Evolutionary conservation across 2,888 invertebrate species (phyloP), one percentile per base, ranked within the genome.

Genomic region (Tortrix viridana): DNA sequence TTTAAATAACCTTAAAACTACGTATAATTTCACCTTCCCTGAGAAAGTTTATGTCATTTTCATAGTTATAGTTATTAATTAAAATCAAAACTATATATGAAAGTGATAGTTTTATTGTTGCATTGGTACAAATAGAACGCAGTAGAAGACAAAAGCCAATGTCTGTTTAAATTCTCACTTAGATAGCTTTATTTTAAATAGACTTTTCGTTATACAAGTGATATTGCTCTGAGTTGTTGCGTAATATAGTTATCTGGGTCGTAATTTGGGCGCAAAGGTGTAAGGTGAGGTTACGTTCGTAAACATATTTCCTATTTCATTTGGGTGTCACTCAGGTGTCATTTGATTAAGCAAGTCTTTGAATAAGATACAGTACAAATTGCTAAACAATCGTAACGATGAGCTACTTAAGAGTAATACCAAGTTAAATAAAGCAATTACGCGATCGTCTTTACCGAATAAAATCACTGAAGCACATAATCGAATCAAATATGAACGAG

Each of bases 191-290:
- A 66, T 74, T 73, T 67, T 50, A 37, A 65, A 70, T 54, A 71
- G 64, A 68, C 64, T 67, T 74, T 75, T 67, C 69, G 75, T 82
- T 81, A 76, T 76, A 79, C 79, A 80, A 81, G 82, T 74, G 74
- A 78, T 80, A 76, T 81, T 76, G 74, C 78, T 78, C 69, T 73
- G 70, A 70, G 74, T 72, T 71, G 74, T 88, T 88, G 76, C 81
- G 79, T 84, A 87, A 89, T 67, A 52, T 67, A 52, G 65, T 69
- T 79, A 81, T 80, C 77, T 84, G 77, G 82, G 81, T 75, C 78
- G 72, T 70, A 66, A 68, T 68, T 76, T 74, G 54, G 68, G 67
- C 67, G 66, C 66, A 62, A 61, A 67, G 69, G 71, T 74, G 75
- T 74, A 57, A 62, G 50, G 56, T 74, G 74, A 72, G 66, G 69